Percentiles rank a stretch among this genome's conserved stretches.
Evolutionary conservation across 2,888 invertebrate species (phyloP).

Genomic region (Cyclophora punctaria): DNA sequence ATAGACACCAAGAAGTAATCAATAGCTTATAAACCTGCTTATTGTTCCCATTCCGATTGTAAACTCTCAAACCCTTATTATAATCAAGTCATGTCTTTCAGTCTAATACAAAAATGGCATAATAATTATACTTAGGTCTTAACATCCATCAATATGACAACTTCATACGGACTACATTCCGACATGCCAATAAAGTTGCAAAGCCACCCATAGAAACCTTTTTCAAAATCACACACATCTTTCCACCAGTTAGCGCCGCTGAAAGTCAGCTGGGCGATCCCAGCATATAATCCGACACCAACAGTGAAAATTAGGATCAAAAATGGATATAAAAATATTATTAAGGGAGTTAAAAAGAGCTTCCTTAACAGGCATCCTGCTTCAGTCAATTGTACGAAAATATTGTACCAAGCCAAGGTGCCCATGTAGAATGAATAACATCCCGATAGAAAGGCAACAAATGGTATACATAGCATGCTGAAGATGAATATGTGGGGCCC

Average conservation of each 20-base stretch:
- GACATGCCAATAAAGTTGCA: slow-evolving; percentile 79
- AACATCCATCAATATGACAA: slow-evolving; percentile 78
- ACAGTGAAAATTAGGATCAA: slow-evolving; percentile 79
- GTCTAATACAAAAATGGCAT: slow-evolving; percentile 5
- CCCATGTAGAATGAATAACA: slow-evolving; percentile 84
- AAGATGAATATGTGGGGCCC: slow-evolving; percentile 80
- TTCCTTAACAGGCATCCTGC: slow-evolving; percentile 78
- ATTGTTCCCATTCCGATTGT: slow-evolving; percentile 28
- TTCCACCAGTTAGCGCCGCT: slow-evolving; percentile 80
- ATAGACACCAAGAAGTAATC: neutral
- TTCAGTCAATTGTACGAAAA: slow-evolving; percentile 81
- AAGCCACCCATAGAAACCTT: slow-evolving; percentile 86
- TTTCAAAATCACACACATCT: slow-evolving; percentile 83
- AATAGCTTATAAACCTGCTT: slow-evolving; percentile 23
- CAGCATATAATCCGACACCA: slow-evolving; percentile 80
- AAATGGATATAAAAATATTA: slow-evolving; percentile 81
- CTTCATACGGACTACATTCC: slow-evolving; percentile 85
- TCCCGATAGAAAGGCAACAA: slow-evolving; percentile 78
- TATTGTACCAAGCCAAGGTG: slow-evolving; percentile 85
- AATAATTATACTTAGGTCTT: slow-evolving; percentile 30
- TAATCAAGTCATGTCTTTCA: slow-evolving; percentile 1
- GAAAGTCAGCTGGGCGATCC: slow-evolving; percentile 80
- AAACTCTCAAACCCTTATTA: neutral
- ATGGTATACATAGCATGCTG: slow-evolving; percentile 78
- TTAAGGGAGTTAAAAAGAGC: slow-evolving; percentile 78